Base-by-base conservation (phyloP, 2,888 invertebrate species). In the Drosophila siamana region DNA sequence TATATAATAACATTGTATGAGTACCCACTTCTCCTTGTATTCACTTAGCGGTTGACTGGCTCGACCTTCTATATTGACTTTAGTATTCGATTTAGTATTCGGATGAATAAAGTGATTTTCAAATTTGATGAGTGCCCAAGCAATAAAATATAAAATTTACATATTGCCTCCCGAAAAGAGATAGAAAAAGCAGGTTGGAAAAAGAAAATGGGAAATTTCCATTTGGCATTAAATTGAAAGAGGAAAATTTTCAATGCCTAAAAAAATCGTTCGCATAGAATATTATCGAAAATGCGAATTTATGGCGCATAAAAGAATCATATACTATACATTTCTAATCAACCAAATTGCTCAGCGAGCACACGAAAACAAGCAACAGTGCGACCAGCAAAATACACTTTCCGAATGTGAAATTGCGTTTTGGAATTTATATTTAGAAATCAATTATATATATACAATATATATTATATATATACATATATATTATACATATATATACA, bases 41-140 rank as follows among this genome's bases (percentile, higher is more conserved):
- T 70, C 70, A 70, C 59, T 64, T 55, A 50, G 43, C 59, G 30
- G 43, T 28, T 41, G 30, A 43, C 4, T 26, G 40, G 15, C 43
- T 38, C 61, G 61, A 48, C 64, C 64, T 46, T 62, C 30, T 60
- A 70, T 72, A 70, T 80, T 83, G 83, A 86, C 83, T 84, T 86
- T n/a, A n/a, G n/a, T n/a, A n/a, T n/a, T 13, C 28, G 41, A 13
- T 7, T 38, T 38, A 4, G 41, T 9, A 74, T 86, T 77, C 80
- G 4, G 43, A 4, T 9, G 13, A 71, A 72, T 78, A 78, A 86
- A 88, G 71, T 74, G 81, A 83, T 83, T 88, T 67, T 48, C 51
- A 64, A 71, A 87, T 86, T 74, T 80, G 74, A 88, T 68, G 84
- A 76, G 59, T 60, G 43, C 61, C 64, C 61, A 52, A 74, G 69